A percentile compares a stretch with the other conserved stretches of the same genome.
Conservation (phyloP, 2,888 invertebrate genomes). For the Nymphalis urticae region DNA sequence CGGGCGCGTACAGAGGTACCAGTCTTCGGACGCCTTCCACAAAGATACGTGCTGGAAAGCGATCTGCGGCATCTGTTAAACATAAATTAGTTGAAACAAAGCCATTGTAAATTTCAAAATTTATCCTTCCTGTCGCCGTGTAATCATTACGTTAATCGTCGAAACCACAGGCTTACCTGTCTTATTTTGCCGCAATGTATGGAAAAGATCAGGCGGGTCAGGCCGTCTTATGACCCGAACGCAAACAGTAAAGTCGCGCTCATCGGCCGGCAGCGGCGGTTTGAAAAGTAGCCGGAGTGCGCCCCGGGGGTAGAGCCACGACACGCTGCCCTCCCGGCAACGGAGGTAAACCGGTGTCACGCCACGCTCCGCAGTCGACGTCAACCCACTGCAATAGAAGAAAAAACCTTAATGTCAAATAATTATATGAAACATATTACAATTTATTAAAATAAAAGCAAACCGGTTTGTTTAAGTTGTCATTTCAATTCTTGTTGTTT, state of each 20-base stretch:
- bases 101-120: neutral
- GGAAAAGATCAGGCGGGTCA: slow-evolving; percentile 83
- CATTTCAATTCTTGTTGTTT: no score
- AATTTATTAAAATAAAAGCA: no score
- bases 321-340: slow-evolving; percentile 86
- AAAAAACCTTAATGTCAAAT: slow-evolving; percentile 21
- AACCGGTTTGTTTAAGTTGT: no score
- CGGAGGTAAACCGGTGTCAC: slow-evolving; percentile 89
- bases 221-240: slow-evolving; percentile 81
- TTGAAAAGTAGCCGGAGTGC: slow-evolving; percentile 86
- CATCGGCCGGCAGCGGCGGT: slow-evolving; percentile 81
- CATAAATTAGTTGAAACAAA: neutral
- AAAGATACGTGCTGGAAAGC: slow-evolving; percentile 83
- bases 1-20: slow-evolving; percentile 81
- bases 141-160: neutral
- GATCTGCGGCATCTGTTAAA: slow-evolving; percentile 59
- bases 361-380: slow-evolving; percentile 78
- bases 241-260: slow-evolving; percentile 86
- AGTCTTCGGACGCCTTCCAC: slow-evolving; percentile 84
- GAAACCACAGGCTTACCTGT: slow-evolving; percentile 51
- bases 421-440: neutral
- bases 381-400: slow-evolving; percentile 81
- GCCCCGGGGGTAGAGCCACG: slow-evolving; percentile 89
- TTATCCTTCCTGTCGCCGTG: neutral
- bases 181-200: slow-evolving; percentile 59